Conservation (phyloP, 2,113 vertebrate species). For the Maccullochella peelii region DNA sequence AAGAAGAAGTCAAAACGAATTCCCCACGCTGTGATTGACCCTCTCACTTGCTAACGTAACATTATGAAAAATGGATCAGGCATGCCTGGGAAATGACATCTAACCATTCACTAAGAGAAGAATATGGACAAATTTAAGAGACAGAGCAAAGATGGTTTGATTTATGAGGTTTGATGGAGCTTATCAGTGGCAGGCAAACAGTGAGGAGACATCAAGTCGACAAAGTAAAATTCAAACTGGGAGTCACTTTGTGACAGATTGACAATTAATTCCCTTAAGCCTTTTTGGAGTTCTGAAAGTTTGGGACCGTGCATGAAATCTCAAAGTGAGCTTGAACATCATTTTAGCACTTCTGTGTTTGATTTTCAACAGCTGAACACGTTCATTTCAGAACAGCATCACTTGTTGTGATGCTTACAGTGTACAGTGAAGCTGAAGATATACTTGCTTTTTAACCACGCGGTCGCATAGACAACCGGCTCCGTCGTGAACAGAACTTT, state of each 20-base stretch:
- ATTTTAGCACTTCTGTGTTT: neutral
- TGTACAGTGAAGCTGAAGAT: too few relatives aligned
- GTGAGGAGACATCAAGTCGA: slow-evolving; percentile 37
- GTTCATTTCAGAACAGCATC: neutral
- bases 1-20: slow-evolving; percentile 61
- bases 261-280: slow-evolving; percentile 40
- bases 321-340: slow-evolving; percentile 2
- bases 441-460: too few relatives aligned
- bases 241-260: slow-evolving; percentile 27
- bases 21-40: slow-evolving; percentile 44
- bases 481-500: too few relatives aligned
- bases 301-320: neutral
- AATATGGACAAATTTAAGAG: neutral
- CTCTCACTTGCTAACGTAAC: neutral
- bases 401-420: neutral
- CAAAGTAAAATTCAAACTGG: slow-evolving; percentile 34
- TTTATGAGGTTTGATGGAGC: slow-evolving; percentile 50
- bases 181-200: slow-evolving; percentile 53
- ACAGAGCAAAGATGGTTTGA: slow-evolving; percentile 37
- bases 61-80: slow-evolving; percentile 27
- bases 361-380: neutral
- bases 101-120: slow-evolving; percentile 18
- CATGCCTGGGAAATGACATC: slow-evolving; percentile 36
- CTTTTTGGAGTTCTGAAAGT: slow-evolving; percentile 26
- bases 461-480: too few relatives aligned